phyloP scores from a whole-genome alignment of 1,140 invertebrate genomes.

The Macrostomum lignano region DNA sequence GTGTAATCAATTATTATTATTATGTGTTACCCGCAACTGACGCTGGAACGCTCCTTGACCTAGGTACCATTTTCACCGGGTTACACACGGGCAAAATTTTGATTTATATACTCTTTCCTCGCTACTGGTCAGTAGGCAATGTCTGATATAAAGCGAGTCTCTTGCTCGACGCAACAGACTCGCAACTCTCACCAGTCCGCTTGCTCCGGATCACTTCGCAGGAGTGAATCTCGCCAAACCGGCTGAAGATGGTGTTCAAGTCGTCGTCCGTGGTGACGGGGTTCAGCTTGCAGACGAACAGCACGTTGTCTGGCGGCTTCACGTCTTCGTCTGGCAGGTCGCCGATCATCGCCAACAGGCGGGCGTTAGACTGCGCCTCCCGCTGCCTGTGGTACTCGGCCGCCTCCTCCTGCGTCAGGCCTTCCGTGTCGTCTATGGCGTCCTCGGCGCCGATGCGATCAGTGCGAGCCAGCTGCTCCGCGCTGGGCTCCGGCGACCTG shows the following conservation, averaged over 20 bases:
- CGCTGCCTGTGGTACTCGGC: constrained; percentile 1
- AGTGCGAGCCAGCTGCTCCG: no score
- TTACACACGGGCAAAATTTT: no score
- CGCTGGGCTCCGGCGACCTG: no score
- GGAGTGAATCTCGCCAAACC: constrained; percentile 68
- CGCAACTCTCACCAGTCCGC: no score
- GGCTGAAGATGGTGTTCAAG: constrained; percentile 80
- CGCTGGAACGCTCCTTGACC: no score
- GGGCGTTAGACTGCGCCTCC: constrained; percentile 3
- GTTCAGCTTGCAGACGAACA: constrained; percentile 99
- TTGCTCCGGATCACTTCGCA: constrained; percentile 91
- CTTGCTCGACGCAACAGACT: no score
- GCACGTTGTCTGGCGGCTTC: constrained; percentile 86
- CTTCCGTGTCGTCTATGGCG: constrained; percentile 2
- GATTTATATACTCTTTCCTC: no score
- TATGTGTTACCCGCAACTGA: no score
- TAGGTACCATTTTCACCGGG: no score
- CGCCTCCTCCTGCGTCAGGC: constrained; percentile 5
- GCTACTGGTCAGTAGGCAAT: no score
- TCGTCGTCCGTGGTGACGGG: constrained; percentile 90
- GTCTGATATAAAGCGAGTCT: no score
- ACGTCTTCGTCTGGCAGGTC: constrained; percentile 86
- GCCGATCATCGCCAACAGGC: constrained; percentile 34
- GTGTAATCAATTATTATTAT: no score
- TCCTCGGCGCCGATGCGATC: constrained; percentile 2